phyloP scores from a whole-genome alignment of 2,888 invertebrate species.

The Julus scandinavius region DNA sequence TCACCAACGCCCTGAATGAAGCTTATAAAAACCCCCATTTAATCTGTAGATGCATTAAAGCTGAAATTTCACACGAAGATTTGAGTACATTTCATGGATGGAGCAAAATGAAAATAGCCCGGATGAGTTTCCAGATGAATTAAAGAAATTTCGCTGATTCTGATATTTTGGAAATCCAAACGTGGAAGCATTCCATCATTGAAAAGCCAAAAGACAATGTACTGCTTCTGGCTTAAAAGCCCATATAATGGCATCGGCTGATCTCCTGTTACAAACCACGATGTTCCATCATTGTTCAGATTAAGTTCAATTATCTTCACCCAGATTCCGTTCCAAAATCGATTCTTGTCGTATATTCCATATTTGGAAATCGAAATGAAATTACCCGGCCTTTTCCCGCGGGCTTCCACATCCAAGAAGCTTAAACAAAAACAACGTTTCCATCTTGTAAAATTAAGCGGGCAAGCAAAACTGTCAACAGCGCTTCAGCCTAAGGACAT shows the following conservation, averaged over 20 bases:
- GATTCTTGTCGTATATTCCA: not conserved
- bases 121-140: not conserved
- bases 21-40: too few species aligned
- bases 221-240: not conserved
- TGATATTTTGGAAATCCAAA: not conserved
- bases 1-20: too few species aligned
- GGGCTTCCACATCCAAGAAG: not conserved
- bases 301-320: conserved; percentile 30
- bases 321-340: not conserved
- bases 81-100: not conserved
- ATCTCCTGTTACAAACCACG: not conserved
- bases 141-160: not conserved
- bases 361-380: not conserved
- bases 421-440: conserved; percentile 15
- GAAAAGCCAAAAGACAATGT: not conserved
- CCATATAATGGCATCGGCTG: not conserved
- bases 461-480: conserved; percentile 6
- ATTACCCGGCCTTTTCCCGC: not conserved
- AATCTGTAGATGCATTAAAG: too few species aligned
- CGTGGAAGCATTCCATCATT: not conserved
- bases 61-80: not conserved
- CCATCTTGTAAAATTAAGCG: not conserved
- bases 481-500: not conserved
- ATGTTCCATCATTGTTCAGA: conserved; percentile 10
- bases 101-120: not conserved